Base-by-base conservation (phyloP, 2,888 invertebrate species). In the Arctia plantaginis region DNA sequence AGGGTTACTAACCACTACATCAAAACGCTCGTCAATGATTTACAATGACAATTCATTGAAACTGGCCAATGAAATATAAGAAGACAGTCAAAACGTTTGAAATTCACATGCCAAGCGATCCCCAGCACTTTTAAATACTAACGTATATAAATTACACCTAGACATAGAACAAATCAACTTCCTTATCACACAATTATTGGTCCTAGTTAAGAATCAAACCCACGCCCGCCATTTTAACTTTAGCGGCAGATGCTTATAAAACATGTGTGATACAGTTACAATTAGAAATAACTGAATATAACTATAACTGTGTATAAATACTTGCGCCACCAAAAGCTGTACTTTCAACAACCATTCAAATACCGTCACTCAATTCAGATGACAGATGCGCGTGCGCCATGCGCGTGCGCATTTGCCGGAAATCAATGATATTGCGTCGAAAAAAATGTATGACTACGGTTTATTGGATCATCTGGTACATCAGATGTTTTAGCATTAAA, bases 301-400 rank as follows among this genome's bases (percentile, higher is more conserved):
- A 18, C 23, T 69, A 41, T 69, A 55, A 69, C 70, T 30, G 55
- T 59, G 27, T 41, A 59, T 44, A 44, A 39, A 64, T 83, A 82
- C 81, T 73, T 82, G 80, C 35, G 35, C 27, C 41, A 72, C 44
- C 33, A 66, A 82, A 82, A 82, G 77, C 77, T 82, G 83, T 78
- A 62, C 41, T 35, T 62, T 47, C 76, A 78, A 71, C 72, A 72
- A 59, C 55, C 73, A 83, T 82, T 82, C 83, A 79, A 81, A 81
- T 76, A 76, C 83, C 35, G 39, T 41, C 55, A 66, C 33, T 59
- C 62, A 39, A 27, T 67, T 30, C 33, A 71, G 41, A 77, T 77
- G 84, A 84, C 83, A 84, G 83, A 83, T 83, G 84, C 80, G 69
- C n/a, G 18, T 23, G 78, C 78, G 80, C 66, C 78, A 82, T 66